Base-by-base conservation (phyloP, 1,140 invertebrate genomes). In the Formica selysi region DNA sequence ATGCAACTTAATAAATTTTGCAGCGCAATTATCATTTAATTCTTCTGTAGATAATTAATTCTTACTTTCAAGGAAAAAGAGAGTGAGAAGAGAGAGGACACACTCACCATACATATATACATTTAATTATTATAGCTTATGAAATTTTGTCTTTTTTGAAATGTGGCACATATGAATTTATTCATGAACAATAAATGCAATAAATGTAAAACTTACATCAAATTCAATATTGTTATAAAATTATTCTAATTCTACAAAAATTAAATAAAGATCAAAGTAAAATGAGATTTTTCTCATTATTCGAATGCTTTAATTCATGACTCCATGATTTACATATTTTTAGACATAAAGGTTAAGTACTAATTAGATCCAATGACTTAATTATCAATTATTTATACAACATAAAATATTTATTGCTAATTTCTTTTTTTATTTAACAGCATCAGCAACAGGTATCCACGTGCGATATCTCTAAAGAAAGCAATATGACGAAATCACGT, bases 401-500 rank as follows among this genome's bases (percentile, higher is more conserved):
- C 16, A 32, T 1, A 59, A 41, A 26, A 76, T 41, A 26, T 19
- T 61, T 41, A 48, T 71, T 51, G 4, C 0, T 26, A 38, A 13
- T 1, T 19, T 65, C 5, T 36, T 51, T 22, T 16, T 67, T 41
- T 65, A 54, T 7, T 79, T 51, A 68, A 68, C 7, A 68, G 61
- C 22, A 13, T 2, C 44, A 2, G 26, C n/a, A 67, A 67, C 57
- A 3, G 2, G 3, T 54, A 36, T 26, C 8, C 62, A 8, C 3
- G 4, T 19, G 76, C 16, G 26, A 26, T 44, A 73, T 22, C 54
- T 81, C 32, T n/a, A 83, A 73, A 73, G 19, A 59, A 54, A 73
- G n/a, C 26, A 83, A 83, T 19, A 13, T 29, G 19, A 81, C 26
- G 19, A 44, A 62, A 83, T 62, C 26, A 74, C 51, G 8, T 67